Percentiles rank a stretch among this genome's conserved stretches.
Evolutionary conservation across 2,113 vertebrate species (phyloP).

Genomic region (Solenodon paradoxus): DNA sequence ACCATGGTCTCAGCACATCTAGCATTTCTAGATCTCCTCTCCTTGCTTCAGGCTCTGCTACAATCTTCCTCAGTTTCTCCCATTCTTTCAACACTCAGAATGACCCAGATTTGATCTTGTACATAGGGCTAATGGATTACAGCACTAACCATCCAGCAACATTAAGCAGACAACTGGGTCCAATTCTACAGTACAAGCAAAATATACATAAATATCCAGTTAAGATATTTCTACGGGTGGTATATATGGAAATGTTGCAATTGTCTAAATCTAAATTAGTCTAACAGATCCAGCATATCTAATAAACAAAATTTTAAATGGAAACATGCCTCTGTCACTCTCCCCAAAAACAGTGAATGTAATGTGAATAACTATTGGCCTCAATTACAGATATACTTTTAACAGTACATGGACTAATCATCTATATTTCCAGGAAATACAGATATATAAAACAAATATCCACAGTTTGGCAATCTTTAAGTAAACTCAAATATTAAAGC

Average conservation of each 20-base stretch:
- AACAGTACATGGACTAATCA: not conserved
- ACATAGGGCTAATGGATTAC: not conserved
- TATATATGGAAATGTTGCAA: not conserved
- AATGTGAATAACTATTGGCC: not conserved
- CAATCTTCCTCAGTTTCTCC: not conserved
- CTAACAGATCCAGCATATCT: not conserved
- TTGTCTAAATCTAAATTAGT: not conserved
- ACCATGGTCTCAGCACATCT: not conserved
- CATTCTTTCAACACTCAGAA: not conserved
- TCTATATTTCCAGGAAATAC: not conserved
- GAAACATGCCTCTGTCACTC: not conserved
- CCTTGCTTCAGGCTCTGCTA: not conserved
- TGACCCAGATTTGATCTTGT: not conserved
- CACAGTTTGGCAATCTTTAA: not conserved
- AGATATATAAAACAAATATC: not conserved
- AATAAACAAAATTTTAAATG: conserved; percentile 2
- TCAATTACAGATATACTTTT: not conserved
- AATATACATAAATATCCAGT: not conserved
- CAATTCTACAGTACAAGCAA: not conserved
- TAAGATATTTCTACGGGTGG: not conserved
- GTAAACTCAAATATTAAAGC: not conserved
- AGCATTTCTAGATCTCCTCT: not conserved
- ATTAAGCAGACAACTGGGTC: not conserved
- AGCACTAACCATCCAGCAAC: not conserved
- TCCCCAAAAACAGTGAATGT: not conserved